These are phyloP conservation scores for Brenthis ino DNA, from an alignment of 2,888 invertebrate species.

Conservation along the genomic window DNA sequence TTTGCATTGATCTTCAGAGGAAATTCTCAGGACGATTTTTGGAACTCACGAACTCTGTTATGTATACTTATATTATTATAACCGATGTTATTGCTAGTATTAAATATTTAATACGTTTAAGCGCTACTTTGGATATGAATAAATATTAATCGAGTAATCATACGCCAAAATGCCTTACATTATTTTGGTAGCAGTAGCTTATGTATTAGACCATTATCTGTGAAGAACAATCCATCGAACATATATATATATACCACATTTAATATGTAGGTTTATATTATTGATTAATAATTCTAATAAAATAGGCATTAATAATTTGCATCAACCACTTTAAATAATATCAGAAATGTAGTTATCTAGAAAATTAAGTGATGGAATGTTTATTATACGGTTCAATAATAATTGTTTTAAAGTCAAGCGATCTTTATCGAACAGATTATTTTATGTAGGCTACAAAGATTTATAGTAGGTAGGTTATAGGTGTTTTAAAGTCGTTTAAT, in stretches of 20 bases:
- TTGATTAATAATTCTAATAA: conserved; percentile 19
- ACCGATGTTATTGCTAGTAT: neutral
- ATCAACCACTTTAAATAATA: conserved; percentile 8
- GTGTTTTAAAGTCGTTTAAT: conserved; percentile 6
- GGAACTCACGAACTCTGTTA: conserved; percentile 16
- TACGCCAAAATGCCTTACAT: no score
- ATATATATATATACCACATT: no score
- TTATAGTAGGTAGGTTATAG: conserved; percentile 4
- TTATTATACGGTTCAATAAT: conserved; percentile 30
- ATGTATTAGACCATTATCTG: no score
- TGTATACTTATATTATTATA: conserved; percentile 2
- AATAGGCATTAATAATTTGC: conserved; percentile 27
- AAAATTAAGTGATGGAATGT: conserved; percentile 30
- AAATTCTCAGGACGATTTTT: conserved; percentile 29
- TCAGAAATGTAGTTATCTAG: conserved; percentile 15
- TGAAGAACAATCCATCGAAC: no score
- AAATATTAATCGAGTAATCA: no score
- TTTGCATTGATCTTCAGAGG: conserved; percentile 62
- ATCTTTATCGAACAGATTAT: conserved; percentile 20
- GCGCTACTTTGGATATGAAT: no score
- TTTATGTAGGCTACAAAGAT: conserved; percentile 10
- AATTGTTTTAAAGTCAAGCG: conserved; percentile 27
- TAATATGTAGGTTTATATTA: no score
- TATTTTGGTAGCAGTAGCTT: no score
- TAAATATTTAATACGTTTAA: neutral